Percentiles rank a stretch among this genome's conserved stretches.
Conservation (phyloP, 2,797 vertebrate species). For the Takifugu rubripes region DNA sequence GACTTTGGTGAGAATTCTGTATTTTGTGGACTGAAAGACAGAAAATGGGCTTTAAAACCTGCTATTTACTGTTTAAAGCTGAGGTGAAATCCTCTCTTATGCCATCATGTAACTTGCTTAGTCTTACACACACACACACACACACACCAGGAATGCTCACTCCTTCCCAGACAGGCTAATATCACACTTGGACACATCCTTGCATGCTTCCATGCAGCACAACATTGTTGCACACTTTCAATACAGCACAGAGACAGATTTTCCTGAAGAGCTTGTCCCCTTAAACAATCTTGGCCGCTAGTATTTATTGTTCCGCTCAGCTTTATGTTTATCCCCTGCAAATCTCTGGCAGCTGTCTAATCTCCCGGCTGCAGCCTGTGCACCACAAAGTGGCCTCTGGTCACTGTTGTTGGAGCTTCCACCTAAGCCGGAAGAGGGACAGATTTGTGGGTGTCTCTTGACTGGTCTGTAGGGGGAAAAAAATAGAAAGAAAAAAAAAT, state of each 20-base stretch:
- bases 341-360: slow-evolving; percentile 56
- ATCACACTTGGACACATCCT: slow-evolving; percentile 11
- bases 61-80: no score
- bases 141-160: slow-evolving; percentile 3
- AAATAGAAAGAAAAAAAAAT: not conserved
- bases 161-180: slow-evolving; percentile 30
- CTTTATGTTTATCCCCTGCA: slow-evolving; percentile 59
- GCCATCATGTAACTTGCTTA: no score
- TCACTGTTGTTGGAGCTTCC: slow-evolving; percentile 17
- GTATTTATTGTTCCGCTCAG: slow-evolving; percentile 64
- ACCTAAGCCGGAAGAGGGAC: not conserved
- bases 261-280: slow-evolving; percentile 60
- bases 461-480: slow-evolving; percentile 1
- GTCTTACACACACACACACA: not conserved
- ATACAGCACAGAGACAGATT: slow-evolving; percentile 36
- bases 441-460: not conserved
- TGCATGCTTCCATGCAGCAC: slow-evolving; percentile 10
- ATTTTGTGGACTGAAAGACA: not conserved
- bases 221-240: slow-evolving; percentile 28
- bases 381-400: slow-evolving; percentile 32
- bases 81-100: no score
- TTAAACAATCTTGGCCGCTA: slow-evolving; percentile 61
- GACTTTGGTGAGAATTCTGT: slow-evolving; percentile 86
- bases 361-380: slow-evolving; percentile 45
- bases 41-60: not conserved